phyloP scores from a whole-genome alignment of 1,140 invertebrate species.

The Cardiocondyla obscurior region DNA sequence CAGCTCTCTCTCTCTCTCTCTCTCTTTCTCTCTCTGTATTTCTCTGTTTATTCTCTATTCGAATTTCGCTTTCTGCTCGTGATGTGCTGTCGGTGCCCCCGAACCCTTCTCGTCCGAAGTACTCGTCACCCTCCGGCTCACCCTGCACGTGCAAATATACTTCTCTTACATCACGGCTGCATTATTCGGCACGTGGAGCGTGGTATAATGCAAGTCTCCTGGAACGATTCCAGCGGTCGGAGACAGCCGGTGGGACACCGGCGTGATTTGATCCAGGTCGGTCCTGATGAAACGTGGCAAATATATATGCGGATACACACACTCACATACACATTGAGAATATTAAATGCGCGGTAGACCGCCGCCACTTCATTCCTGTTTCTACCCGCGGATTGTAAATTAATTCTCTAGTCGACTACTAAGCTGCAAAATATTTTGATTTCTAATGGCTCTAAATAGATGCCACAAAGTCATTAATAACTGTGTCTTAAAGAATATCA shows the following conservation, averaged over 20 bases:
- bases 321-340: conserved; percentile 20
- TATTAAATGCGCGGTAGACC: conserved; percentile 49
- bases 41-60: neutral
- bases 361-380: neutral
- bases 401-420: no score
- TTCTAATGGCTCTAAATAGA: no score
- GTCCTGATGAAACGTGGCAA: conserved; percentile 59
- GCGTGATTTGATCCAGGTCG: conserved; percentile 37
- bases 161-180: neutral
- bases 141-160: neutral
- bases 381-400: neutral
- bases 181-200: conserved; percentile 28
- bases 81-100: neutral
- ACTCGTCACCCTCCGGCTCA: neutral
- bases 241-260: conserved; percentile 20
- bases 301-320: no score
- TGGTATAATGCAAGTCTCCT: conserved; percentile 6
- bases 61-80: neutral
- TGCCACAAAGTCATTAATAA: no score
- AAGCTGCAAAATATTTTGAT: no score
- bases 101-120: neutral
- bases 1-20: neutral
- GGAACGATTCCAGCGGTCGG: conserved; percentile 57
- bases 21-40: neutral
- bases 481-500: no score